Conservation (phyloP, 2,113 vertebrate genomes). For the Pygoscelis adeliae region DNA sequence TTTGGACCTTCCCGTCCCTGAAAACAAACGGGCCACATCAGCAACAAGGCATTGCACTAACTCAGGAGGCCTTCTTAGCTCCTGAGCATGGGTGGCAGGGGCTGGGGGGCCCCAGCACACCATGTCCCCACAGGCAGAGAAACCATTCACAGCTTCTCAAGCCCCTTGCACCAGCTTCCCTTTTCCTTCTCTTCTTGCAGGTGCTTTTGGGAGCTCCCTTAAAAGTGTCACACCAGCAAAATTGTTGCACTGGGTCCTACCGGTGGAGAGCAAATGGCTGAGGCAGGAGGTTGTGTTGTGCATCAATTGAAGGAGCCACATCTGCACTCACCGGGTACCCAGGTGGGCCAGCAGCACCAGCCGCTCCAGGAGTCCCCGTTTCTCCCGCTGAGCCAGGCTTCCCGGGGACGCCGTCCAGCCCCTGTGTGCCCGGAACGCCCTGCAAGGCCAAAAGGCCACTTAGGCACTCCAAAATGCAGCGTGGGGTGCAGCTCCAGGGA, state of each 20-base stretch:
- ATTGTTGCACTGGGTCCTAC: not conserved
- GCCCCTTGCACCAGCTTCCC: not conserved
- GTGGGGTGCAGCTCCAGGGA: not conserved
- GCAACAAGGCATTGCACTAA: not conserved
- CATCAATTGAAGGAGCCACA: accelerated
- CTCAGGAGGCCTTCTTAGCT: not conserved
- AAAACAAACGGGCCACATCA: not conserved
- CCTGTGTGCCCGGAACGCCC: slow-evolving; percentile 78
- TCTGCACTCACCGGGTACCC: slow-evolving; percentile 83
- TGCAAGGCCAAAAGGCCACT: slow-evolving; percentile 21
- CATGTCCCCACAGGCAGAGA: accelerated
- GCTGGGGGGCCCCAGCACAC: not conserved
- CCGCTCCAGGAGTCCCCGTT: slow-evolving; percentile 67
- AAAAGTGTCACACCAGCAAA: not conserved
- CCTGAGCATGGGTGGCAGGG: accelerated
- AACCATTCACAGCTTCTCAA: not conserved
- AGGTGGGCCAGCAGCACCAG: slow-evolving; percentile 69
- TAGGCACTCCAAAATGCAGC: accelerated
- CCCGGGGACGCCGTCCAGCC: slow-evolving; percentile 71
- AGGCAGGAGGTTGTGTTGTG: not conserved
- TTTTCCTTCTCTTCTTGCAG: not conserved
- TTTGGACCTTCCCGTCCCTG: slow-evolving; percentile 77
- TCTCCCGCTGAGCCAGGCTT: slow-evolving; percentile 80
- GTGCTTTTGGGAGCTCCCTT: not conserved
- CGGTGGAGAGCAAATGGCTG: not conserved